phyloP scores from a whole-genome alignment of 2,888 invertebrate species.

The Hydriomena furcata region DNA sequence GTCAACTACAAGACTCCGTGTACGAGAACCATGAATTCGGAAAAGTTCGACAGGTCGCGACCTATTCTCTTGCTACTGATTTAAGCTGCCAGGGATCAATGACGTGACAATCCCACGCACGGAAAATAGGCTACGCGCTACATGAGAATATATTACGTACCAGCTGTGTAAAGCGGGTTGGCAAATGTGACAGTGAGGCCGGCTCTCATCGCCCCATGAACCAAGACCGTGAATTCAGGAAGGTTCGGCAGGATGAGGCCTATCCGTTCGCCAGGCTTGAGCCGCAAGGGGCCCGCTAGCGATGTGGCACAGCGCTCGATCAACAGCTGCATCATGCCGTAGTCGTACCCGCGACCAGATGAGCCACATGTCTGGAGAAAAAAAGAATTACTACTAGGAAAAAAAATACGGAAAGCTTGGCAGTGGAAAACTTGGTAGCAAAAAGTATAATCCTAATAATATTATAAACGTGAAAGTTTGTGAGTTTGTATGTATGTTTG shows the following conservation, averaged over 20 bases:
- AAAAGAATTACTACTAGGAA: slow-evolving; percentile 2
- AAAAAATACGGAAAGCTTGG: too few relatives aligned
- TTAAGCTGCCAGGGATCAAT: too few relatives aligned
- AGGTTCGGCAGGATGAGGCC: slow-evolving; percentile 88
- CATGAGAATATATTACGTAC: slow-evolving; percentile 48
- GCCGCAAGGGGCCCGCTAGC: slow-evolving; percentile 78
- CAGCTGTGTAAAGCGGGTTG: slow-evolving; percentile 87
- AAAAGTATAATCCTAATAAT: too few relatives aligned
- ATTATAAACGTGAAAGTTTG: too few relatives aligned
- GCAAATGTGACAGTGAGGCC: slow-evolving; percentile 87
- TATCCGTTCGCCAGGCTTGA: slow-evolving; percentile 85
- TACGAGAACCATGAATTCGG: too few relatives aligned
- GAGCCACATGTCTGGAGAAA: slow-evolving; percentile 85
- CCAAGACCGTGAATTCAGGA: slow-evolving; percentile 87
- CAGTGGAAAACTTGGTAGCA: too few relatives aligned
- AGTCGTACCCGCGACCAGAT: slow-evolving; percentile 86
- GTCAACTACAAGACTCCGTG: too few relatives aligned
- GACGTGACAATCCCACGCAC: too few relatives aligned
- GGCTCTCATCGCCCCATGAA: slow-evolving; percentile 86
- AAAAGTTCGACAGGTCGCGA: too few relatives aligned
- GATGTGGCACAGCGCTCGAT: slow-evolving; percentile 84
- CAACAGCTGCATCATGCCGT: slow-evolving; percentile 83
- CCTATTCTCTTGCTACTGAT: too few relatives aligned
- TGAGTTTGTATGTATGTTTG: too few relatives aligned
- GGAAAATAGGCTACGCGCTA: too few relatives aligned